phyloP scores from a whole-genome alignment of 2,113 vertebrate genomes.

The Hepsetus odoe region DNA sequence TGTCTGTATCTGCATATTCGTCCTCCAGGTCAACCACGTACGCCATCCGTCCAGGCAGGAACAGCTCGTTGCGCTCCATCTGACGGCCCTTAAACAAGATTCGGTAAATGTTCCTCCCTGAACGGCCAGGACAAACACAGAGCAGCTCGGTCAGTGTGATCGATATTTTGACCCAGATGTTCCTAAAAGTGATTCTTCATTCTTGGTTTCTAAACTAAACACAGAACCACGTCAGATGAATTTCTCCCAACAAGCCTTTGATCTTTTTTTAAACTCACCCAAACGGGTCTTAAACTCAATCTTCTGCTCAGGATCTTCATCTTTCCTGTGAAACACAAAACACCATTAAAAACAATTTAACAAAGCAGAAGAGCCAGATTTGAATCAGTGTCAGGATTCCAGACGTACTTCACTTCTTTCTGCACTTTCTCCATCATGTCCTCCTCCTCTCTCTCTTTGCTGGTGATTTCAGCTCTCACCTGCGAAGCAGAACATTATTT shows the following conservation, averaged over 20 bases:
- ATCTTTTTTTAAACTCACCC: slow-evolving; percentile 76
- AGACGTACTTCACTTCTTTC: slow-evolving; percentile 92
- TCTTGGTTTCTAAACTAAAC: background rate
- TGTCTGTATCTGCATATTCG: slow-evolving; percentile 95
- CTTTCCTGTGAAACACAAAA: slow-evolving; percentile 80
- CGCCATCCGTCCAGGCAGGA: slow-evolving; percentile 94
- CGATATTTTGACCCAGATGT: no score
- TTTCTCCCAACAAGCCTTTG: no score
- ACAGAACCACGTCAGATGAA: background rate
- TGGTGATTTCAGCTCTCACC: slow-evolving; percentile 97
- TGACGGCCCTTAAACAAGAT: slow-evolving; percentile 89
- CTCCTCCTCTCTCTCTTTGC: slow-evolving; percentile 96
- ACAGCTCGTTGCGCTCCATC: slow-evolving; percentile 92
- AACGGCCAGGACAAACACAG: background rate
- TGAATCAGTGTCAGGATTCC: background rate
- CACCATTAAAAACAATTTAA: background rate
- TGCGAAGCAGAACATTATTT: slow-evolving; percentile 52
- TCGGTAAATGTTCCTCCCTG: slow-evolving; percentile 93
- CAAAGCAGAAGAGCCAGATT: background rate
- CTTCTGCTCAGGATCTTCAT: slow-evolving; percentile 97
- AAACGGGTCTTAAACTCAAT: slow-evolving; percentile 98
- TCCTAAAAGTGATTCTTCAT: no score
- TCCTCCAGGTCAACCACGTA: slow-evolving; percentile 98
- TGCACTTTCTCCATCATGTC: slow-evolving; percentile 97
- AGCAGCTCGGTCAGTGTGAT: no score